phyloP scores from a whole-genome alignment of 37 sponge, comb jelly and placozoan genomes.

The Halichondria panicea region DNA sequence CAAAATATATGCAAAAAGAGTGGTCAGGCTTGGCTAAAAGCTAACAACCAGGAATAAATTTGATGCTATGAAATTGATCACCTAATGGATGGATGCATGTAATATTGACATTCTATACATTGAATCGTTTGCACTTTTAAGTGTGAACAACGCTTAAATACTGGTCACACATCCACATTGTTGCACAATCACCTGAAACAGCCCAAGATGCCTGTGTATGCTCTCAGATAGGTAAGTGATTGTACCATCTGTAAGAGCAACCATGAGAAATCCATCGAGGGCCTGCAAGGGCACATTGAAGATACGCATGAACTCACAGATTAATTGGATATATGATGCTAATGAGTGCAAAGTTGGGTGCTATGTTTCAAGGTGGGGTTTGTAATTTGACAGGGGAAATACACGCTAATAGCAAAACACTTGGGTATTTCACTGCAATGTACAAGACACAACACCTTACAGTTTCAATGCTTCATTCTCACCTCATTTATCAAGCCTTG shows the following conservation, averaged over 20 bases:
- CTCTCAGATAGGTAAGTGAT: slow-evolving; percentile 54
- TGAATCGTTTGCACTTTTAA: neutral
- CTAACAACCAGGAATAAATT: slow-evolving; percentile 1
- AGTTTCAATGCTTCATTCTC: neutral
- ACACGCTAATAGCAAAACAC: no score
- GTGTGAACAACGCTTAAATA: no score
- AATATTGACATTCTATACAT: neutral
- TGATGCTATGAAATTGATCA: neutral
- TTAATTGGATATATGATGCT: no score
- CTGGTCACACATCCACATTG: no score
- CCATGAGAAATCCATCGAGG: slow-evolving; percentile 44
- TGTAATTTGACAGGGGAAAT: no score
- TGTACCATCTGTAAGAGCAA: slow-evolving; percentile 27
- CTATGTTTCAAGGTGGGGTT: no score
- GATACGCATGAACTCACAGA: neutral
- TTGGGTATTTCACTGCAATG: no score
- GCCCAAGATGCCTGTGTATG: slow-evolving; percentile 47
- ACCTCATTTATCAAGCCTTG: slow-evolving; percentile 37
- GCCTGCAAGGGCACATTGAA: slow-evolving; percentile 5
- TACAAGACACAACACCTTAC: no score
- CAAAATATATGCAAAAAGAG: no score
- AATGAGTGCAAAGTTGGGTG: no score
- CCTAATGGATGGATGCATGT: neutral
- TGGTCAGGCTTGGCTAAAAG: no score
- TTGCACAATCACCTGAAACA: slow-evolving; percentile 54